phyloP scores from a whole-genome alignment of 2,113 vertebrate species.

The Malurus alboscapulatus region DNA sequence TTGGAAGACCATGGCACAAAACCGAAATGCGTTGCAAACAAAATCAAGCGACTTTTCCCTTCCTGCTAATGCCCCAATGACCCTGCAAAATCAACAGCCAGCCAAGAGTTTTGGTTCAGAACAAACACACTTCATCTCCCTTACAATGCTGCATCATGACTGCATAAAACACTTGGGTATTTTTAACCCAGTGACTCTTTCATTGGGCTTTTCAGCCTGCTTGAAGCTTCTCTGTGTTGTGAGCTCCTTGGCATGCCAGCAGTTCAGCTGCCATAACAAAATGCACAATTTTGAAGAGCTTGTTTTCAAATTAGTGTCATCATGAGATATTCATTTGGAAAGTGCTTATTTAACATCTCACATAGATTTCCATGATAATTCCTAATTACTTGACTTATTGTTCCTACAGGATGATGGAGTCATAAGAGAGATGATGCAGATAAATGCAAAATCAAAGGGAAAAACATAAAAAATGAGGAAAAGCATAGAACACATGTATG shows the following conservation, averaged over 20 bases:
- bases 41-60: not conserved
- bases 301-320: constrained; percentile 38
- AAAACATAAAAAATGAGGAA: not conserved
- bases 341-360: constrained; percentile 28
- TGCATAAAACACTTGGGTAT: not conserved
- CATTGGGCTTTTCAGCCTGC: not conserved
- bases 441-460: not conserved
- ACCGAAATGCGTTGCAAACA: not conserved
- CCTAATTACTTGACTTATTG: constrained; percentile 33
- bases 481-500: not conserved
- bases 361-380: constrained; percentile 29
- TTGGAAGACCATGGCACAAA: not conserved
- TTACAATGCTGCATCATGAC: not conserved
- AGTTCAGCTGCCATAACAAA: constrained; percentile 31
- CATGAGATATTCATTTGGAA: constrained; percentile 17
- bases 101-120: not conserved
- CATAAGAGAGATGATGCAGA: not conserved
- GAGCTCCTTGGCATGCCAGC: not conserved
- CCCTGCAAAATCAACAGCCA: not conserved
- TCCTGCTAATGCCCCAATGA: not conserved
- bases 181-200: constrained; percentile 40
- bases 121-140: not conserved
- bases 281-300: not conserved
- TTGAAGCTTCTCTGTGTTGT: not conserved
- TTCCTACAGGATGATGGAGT: not conserved